Conservation (phyloP, 2,888 invertebrate genomes). For the Rotaria socialis region DNA sequence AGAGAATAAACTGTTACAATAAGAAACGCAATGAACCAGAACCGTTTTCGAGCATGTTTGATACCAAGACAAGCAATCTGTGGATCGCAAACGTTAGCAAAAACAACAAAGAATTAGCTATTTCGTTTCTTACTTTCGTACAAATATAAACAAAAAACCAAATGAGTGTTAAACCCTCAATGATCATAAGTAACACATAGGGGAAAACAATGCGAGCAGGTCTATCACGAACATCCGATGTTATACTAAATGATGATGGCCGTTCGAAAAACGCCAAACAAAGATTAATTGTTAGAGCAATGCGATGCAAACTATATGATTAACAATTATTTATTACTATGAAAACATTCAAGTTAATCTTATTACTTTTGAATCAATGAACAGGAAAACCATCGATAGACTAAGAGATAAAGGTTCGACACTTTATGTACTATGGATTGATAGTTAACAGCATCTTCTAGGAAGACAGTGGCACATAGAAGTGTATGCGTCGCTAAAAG, state of each 20-base stretch:
- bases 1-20: neutral
- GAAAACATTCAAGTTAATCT: neutral
- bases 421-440: constrained; percentile 10
- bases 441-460: constrained; percentile 23
- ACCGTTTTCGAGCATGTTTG: constrained; percentile 2
- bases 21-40: neutral
- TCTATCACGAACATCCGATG: neutral
- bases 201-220: neutral
- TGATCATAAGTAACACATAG: neutral
- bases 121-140: neutral
- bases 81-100: neutral
- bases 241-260: neutral
- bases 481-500: neutral
- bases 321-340: neutral
- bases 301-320: neutral
- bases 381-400: neutral
- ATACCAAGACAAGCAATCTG: neutral
- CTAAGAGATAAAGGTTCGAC: neutral
- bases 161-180: neutral
- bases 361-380: neutral
- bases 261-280: neutral
- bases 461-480: neutral
- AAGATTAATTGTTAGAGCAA: constrained; percentile 23
- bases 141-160: neutral
- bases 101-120: neutral